Evolutionary conservation across 2,888 invertebrate species (phyloP), one percentile per base, ranked within the genome.

Genomic region (Chaitophorus viminalis): DNA sequence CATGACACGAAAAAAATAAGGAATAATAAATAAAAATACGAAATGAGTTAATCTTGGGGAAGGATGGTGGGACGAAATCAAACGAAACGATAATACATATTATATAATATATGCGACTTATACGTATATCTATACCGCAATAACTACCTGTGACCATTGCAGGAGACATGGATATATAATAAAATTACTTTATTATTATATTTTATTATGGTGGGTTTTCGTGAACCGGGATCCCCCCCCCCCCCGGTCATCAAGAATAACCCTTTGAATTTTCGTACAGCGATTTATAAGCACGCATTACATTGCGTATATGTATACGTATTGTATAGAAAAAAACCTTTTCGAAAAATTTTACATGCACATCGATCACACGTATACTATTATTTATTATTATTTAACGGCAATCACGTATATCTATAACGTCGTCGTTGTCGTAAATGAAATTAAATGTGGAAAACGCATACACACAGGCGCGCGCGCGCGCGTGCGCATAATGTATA

Each of bases 341-440:
- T 8, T n/a, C 68, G 68, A 60, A 60, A 25, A 60, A 25, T 25
- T 25, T 21, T 60, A 60, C 60, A 54, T 18, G 46, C 11, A 14
- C 1, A 14, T 46, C 2, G 46, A 21, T 52, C n/a, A 52, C 17
- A 6, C 52, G 52, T 52, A 52, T 52, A 52, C 11, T 8, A 52
- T 52, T 8, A 9, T 5, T 36, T 52, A 52, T 52, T 52, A 52
- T 52, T 29, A 72, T 72, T 82, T 54, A 81, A 74, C 74, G 82
- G 83, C 75, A 65, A 83, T 75, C 75, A 60, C 75, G 75, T 46
- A n/a, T n/a, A n/a, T n/a, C n/a, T n/a, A n/a, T n/a, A n/a, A n/a
- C n/a, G n/a, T n/a, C n/a, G n/a, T 46, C 75, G n/a, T 68, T 75
- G 83, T 83, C 36, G n/a, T 39, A 83, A 75, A 75, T 39, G 39